Evolutionary conservation across 2,888 invertebrate species (phyloP).

Genomic region (Polymixis lichenea): DNA sequence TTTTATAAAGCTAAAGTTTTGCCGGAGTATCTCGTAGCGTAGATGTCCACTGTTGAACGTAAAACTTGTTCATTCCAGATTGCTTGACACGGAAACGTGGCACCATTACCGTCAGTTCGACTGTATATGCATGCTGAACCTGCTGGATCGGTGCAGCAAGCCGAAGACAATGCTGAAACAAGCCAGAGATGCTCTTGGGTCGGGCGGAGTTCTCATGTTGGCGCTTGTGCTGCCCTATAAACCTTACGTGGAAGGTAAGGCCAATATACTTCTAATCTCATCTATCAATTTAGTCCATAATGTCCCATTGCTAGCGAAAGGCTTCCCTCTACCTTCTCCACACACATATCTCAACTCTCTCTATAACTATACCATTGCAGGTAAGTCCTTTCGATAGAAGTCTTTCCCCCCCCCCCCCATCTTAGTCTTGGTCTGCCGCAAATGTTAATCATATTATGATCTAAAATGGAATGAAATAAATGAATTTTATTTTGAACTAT

Average conservation of each 20-base stretch:
- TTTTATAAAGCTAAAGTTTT: neutral
- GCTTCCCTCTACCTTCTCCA: neutral
- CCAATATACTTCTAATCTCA: neutral
- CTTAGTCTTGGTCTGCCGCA: neutral
- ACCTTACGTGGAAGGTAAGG: slow-evolving; percentile 97
- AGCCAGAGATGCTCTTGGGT: slow-evolving; percentile 93
- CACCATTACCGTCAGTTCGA: slow-evolving; percentile 93
- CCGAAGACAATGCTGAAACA: slow-evolving; percentile 95
- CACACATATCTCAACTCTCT: neutral
- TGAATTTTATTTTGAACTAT: too few relatives aligned
- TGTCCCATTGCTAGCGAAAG: neutral
- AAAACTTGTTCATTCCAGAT: slow-evolving; percentile 82
- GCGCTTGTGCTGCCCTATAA: slow-evolving; percentile 98
- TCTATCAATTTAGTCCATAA: neutral
- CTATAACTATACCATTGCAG: too few relatives aligned
- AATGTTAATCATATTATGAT: too few relatives aligned
- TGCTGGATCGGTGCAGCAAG: slow-evolving; percentile 97
- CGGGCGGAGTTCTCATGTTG: slow-evolving; percentile 94
- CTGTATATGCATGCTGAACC: slow-evolving; percentile 97
- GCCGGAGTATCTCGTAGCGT: neutral
- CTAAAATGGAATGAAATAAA: too few relatives aligned
- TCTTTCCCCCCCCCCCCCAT: neutral
- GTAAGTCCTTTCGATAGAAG: neutral
- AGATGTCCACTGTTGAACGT: too few relatives aligned
- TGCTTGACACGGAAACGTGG: slow-evolving; percentile 92